Evolutionary conservation across 2,888 invertebrate genomes (phyloP), one percentile per base, ranked within the genome.

Genomic region (Synanthedon tipuliformis): DNA sequence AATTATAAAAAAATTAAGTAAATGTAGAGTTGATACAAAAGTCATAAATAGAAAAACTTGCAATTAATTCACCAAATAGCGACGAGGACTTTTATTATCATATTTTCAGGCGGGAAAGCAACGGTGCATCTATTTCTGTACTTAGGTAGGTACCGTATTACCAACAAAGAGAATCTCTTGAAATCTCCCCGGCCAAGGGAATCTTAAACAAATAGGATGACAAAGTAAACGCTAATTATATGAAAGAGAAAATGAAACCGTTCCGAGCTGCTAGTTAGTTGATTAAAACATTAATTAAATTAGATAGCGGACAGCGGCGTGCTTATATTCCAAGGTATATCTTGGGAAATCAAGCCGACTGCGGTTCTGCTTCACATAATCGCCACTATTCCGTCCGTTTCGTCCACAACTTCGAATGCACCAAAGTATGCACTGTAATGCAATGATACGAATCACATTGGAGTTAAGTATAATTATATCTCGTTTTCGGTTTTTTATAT

Each of bases 211-310:
- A 34, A 34, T 34, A 34, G 3, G 34, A 34, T 15, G 53, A 59
- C 54, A 59, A 55, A 65, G 58, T 56, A 50, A 58, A 57, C 57
- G 54, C 54, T 55, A 52, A 57, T 60, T 58, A 57, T 56, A 57
- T 59, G 60, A 62, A 63, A 57, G 60, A 56, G 66, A 65, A 64
- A 64, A 57, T 58, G 55, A 59, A 58, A 50, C 54, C 64, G 60
- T 64, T 66, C 58, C 58, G 61, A 61, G 58, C 56, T 54, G 61
- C 69, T 74, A 75, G 75, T 81, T 81, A 75, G 71, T 71, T 79
- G 72, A 78, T 82, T 80, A 76, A 80, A 73, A 71, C 73, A 70
- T 79, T 82, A 80, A 85, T 78, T 81, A 67, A 80, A 83, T 82
- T 77, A 80, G 71, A 66, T 64, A 66, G 63, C 60, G 56, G 62